phyloP scores from a whole-genome alignment of 2,113 vertebrate genomes.

The Menidia beryllina region DNA sequence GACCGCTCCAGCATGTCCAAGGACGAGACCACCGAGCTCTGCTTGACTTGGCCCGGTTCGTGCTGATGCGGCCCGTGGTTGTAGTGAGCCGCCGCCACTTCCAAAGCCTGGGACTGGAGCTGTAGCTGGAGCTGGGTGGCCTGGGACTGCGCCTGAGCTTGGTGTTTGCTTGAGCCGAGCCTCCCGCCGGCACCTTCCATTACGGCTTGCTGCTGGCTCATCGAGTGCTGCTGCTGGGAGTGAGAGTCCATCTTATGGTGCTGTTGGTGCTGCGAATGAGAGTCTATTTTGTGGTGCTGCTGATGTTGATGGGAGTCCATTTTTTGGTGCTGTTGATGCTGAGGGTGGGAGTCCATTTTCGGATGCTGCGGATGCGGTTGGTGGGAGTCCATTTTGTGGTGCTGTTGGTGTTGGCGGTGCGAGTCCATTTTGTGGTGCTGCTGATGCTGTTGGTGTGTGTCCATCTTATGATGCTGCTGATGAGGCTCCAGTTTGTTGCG shows the following conservation, averaged over 20 bases:
- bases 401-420: conserved; percentile 62
- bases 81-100: conserved; percentile 85
- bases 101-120: conserved; percentile 87
- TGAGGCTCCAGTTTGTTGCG: conserved; percentile 83
- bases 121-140: conserved; percentile 88
- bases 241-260: conserved; percentile 66
- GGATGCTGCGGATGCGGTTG: conserved; percentile 67
- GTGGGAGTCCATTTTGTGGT: conserved; percentile 72
- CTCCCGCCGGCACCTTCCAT: conserved; percentile 78
- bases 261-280: conserved; percentile 67
- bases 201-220: conserved; percentile 82
- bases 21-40: conserved; percentile 84
- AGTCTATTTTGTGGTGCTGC: conserved; percentile 63
- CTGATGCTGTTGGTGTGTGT: conserved; percentile 62
- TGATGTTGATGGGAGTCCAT: conserved; percentile 71
- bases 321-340: conserved; percentile 66
- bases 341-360: conserved; percentile 71
- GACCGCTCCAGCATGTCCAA: conserved; percentile 86
- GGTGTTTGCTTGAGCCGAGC: conserved; percentile 74
- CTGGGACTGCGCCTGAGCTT: conserved; percentile 80
- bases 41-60: conserved; percentile 80
- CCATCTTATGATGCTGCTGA: conserved; percentile 70
- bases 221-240: conserved; percentile 82
- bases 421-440: conserved; percentile 61
- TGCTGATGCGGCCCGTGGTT: conserved; percentile 82